These are phyloP conservation scores for Caenorhabditis sinica DNA, from an alignment of 2,888 invertebrate genomes.

Conservation along the genomic window DNA sequence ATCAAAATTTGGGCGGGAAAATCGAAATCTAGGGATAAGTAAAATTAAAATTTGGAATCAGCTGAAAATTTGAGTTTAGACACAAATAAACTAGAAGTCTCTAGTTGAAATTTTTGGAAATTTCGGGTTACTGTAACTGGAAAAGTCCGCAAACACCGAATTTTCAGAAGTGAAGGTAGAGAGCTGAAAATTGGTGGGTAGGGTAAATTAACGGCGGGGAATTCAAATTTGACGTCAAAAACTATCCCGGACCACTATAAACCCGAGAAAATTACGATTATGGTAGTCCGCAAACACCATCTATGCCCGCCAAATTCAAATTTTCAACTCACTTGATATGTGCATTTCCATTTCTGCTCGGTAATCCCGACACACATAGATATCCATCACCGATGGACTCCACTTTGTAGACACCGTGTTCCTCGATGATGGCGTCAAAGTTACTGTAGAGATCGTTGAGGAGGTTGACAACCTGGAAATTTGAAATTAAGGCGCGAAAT, in stretches of 20 bases:
- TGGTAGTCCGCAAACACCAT: neutral
- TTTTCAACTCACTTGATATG: constrained; percentile 65
- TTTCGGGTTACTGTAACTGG: neutral
- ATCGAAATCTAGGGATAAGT: no score
- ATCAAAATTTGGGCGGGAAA: no score
- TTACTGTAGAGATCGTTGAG: constrained; percentile 80
- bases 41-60: no score
- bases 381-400: constrained; percentile 83
- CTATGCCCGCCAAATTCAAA: no score
- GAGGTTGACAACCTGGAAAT: constrained; percentile 76
- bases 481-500: neutral
- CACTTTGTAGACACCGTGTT: constrained; percentile 80
- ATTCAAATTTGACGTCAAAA: no score
- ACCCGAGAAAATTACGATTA: neutral
- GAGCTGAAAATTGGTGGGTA: no score
- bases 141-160: no score
- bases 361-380: constrained; percentile 81
- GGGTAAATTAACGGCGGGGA: neutral
- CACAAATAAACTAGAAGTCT: neutral
- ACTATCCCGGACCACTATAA: no score
- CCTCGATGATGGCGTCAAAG: constrained; percentile 80
- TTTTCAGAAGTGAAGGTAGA: no score
- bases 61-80: no score
- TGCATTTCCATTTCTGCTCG: constrained; percentile 76
- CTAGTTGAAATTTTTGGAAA: neutral